Conservation (phyloP, 2,797 vertebrate genomes). For the Ptychobarbus kaznakovi region DNA sequence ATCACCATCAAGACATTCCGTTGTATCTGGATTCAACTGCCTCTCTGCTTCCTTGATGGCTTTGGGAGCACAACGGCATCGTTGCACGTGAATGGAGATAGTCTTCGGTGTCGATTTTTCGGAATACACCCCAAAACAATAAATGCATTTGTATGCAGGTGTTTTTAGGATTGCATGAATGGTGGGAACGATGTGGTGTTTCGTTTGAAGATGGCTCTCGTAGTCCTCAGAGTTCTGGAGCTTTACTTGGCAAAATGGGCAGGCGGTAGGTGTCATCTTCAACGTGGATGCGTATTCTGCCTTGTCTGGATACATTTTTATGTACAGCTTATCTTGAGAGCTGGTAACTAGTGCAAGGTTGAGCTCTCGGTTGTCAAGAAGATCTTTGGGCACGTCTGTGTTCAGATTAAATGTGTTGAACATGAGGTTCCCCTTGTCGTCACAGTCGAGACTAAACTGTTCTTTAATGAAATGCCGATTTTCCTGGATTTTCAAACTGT, state of each 20-base stretch:
- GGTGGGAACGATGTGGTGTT: slow-evolving; percentile 87
- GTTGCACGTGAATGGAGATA: slow-evolving; percentile 85
- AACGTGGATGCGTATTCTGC: slow-evolving; percentile 51
- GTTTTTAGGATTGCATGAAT: slow-evolving; percentile 86
- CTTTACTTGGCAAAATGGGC: slow-evolving; percentile 82
- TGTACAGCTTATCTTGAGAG: slow-evolving; percentile 73
- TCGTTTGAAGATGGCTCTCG: slow-evolving; percentile 82
- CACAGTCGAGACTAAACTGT: slow-evolving; percentile 76
- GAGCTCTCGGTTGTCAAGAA: slow-evolving; percentile 82
- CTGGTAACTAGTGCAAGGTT: slow-evolving; percentile 83
- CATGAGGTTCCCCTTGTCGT: slow-evolving; percentile 77
- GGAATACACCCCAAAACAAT: slow-evolving; percentile 88
- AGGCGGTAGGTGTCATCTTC: slow-evolving; percentile 67
- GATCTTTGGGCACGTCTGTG: slow-evolving; percentile 79
- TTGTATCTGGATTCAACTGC: slow-evolving; percentile 62
- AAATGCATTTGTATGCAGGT: slow-evolving; percentile 90
- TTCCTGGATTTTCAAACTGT: slow-evolving; percentile 76
- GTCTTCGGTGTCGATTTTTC: slow-evolving; percentile 85
- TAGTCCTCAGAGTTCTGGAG: slow-evolving; percentile 76
- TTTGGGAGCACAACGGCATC: slow-evolving; percentile 86
- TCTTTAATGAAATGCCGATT: slow-evolving; percentile 78
- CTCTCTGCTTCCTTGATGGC: slow-evolving; percentile 70
- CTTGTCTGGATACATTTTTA: slow-evolving; percentile 82
- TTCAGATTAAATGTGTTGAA: slow-evolving; percentile 84
- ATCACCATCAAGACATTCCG: slow-evolving; percentile 40